Evolutionary conservation across 1,140 invertebrate species (phyloP).

Genomic region (Leptestheria dahalacensis): DNA sequence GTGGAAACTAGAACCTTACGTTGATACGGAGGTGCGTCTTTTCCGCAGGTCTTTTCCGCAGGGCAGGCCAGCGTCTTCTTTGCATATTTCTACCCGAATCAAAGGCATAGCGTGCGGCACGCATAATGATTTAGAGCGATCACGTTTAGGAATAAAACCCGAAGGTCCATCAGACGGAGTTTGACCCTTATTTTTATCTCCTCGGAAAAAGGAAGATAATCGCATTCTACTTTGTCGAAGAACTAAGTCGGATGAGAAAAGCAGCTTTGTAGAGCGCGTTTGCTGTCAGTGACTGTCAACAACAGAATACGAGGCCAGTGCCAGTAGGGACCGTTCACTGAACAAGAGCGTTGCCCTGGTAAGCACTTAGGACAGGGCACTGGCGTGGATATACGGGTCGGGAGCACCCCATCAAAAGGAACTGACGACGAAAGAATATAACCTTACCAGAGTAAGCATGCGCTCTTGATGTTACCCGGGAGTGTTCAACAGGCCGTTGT

Average conservation of each 20-base stretch:
- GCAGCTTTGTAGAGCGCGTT: not conserved
- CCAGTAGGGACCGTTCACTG: not conserved
- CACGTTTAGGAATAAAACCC: conserved; percentile 19
- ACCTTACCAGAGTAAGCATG: not conserved
- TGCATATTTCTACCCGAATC: conserved; percentile 17
- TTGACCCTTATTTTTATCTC: conserved; percentile 7
- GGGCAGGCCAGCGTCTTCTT: conserved; percentile 2
- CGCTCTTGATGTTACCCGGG: not conserved
- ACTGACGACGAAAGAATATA: not conserved
- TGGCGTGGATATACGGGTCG: not conserved
- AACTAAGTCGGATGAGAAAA: no score
- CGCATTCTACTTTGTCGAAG: not conserved
- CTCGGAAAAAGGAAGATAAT: conserved; percentile 14
- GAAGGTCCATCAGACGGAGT: conserved; percentile 7
- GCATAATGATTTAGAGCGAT: conserved; percentile 24
- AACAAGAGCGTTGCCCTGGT: not conserved
- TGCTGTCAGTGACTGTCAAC: not conserved
- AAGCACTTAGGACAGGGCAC: not conserved
- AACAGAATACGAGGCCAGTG: not conserved
- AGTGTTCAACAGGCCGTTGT: not conserved
- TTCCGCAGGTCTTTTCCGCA: not conserved
- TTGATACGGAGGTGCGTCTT: conserved; percentile 5
- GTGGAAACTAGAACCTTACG: not conserved
- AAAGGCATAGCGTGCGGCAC: conserved; percentile 21
- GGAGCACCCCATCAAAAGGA: not conserved